These are phyloP conservation scores for Thryonomys swinderianus DNA, from an alignment of 2,113 vertebrate genomes.

Conservation along the genomic window DNA sequence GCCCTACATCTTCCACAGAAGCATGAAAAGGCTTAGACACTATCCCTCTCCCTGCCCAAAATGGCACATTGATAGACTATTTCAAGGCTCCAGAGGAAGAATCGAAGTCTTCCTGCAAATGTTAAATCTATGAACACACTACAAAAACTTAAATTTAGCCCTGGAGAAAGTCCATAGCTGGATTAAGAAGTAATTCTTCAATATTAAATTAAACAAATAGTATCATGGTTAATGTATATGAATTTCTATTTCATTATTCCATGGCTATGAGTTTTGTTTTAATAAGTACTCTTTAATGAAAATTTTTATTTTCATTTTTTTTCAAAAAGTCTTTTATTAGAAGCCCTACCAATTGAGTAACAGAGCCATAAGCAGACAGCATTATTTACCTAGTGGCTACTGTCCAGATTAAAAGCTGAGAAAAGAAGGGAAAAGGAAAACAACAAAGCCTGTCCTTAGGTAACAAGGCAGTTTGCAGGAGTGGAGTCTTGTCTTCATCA, in stretches of 20 bases:
- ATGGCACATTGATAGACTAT: too few species aligned
- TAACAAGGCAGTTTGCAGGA: not conserved
- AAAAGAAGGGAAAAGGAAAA: fast-evolving
- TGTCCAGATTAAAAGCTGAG: not conserved
- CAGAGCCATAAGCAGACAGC: not conserved
- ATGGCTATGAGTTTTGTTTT: not conserved
- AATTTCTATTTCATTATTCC: not conserved
- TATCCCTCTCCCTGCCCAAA: not conserved
- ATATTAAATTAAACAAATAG: not conserved
- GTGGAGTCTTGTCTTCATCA: not conserved
- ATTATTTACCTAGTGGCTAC: not conserved
- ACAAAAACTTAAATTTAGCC: not conserved
- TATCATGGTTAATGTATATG: too few species aligned
- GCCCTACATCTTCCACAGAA: not conserved
- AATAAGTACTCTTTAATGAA: not conserved
- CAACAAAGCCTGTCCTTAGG: fast-evolving
- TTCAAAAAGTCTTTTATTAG: not conserved
- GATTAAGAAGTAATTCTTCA: not conserved
- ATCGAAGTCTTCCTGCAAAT: not conserved
- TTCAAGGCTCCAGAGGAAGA: not conserved
- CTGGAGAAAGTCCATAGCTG: not conserved
- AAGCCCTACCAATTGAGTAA: not conserved
- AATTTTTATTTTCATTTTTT: not conserved
- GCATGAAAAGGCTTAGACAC: not conserved
- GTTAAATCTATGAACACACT: too few species aligned